Conservation (phyloP, 2,797 vertebrate genomes). For the Enteromius radiatus region DNA sequence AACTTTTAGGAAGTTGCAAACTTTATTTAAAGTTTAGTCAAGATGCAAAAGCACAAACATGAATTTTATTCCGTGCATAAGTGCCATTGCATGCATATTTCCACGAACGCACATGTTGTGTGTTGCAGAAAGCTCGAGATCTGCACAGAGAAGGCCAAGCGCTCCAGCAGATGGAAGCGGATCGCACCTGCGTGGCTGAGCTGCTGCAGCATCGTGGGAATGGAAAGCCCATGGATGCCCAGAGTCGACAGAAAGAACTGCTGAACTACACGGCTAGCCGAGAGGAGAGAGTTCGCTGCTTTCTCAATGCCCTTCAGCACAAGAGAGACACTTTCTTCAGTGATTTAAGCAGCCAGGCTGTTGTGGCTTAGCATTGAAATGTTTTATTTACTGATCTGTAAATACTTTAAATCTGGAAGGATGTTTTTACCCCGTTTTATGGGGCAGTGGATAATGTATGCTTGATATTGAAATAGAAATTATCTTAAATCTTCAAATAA, state of each 20-base stretch:
- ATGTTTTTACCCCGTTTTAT: constrained; percentile 79
- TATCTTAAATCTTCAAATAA: constrained; percentile 15
- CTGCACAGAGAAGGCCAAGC: constrained; percentile 84
- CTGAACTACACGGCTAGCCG: constrained; percentile 79
- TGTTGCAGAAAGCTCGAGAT: constrained; percentile 88
- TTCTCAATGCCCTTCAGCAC: constrained; percentile 86
- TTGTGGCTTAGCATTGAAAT: constrained; percentile 60
- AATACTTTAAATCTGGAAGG: constrained; percentile 56
- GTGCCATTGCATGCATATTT: neutral
- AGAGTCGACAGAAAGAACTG: constrained; percentile 80
- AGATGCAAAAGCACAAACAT: neutral
- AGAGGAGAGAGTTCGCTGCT: constrained; percentile 87
- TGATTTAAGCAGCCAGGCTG: constrained; percentile 67
- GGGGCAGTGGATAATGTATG: constrained; percentile 79
- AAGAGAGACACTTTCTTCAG: constrained; percentile 84
- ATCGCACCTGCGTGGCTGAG: constrained; percentile 82
- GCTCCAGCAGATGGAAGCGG: constrained; percentile 86
- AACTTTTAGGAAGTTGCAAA: neutral
- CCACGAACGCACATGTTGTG: neutral
- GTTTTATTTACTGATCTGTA: constrained; percentile 62
- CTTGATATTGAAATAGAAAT: constrained; percentile 49
- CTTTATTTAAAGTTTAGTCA: neutral
- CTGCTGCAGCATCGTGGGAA: constrained; percentile 83
- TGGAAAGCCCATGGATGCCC: constrained; percentile 75
- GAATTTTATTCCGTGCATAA: neutral